Evolutionary conservation across 2,113 vertebrate species (phyloP).

Genomic region (Centropus unirufus): DNA sequence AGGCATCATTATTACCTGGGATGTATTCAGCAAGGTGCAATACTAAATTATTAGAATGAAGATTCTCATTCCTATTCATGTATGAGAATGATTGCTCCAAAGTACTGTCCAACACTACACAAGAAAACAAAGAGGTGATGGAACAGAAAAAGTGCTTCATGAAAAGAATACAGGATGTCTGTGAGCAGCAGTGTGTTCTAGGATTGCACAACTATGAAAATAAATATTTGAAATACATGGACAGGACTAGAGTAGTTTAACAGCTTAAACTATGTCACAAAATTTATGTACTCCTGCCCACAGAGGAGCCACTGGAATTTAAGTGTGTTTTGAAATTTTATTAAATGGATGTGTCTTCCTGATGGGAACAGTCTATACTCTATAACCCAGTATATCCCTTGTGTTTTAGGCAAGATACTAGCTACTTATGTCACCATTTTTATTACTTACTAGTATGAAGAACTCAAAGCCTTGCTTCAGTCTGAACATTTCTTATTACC

Average conservation of each 20-base stretch:
- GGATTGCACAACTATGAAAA: not conserved
- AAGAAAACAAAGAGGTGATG: not conserved
- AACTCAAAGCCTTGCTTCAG: not conserved
- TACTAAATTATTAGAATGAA: not conserved
- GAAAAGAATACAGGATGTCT: not conserved
- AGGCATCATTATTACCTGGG: not conserved
- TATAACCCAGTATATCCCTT: not conserved
- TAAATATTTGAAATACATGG: not conserved
- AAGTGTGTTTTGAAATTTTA: not conserved
- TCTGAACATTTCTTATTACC: not conserved
- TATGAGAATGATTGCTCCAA: not conserved
- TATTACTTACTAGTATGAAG: not conserved
- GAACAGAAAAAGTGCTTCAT: not conserved
- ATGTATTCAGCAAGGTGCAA: not conserved
- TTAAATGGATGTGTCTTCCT: not conserved
- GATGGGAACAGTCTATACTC: not conserved
- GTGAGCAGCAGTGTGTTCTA: not conserved
- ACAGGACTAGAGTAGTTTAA: not conserved
- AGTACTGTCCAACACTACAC: not conserved
- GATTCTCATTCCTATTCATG: not conserved
- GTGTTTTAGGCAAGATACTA: not conserved
- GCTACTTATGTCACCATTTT: not conserved
- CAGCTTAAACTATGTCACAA: not conserved
- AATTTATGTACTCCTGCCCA: not conserved
- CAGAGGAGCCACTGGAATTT: not conserved